phyloP scores from a whole-genome alignment of 2,113 vertebrate species.

The Osmerus eperlanus region DNA sequence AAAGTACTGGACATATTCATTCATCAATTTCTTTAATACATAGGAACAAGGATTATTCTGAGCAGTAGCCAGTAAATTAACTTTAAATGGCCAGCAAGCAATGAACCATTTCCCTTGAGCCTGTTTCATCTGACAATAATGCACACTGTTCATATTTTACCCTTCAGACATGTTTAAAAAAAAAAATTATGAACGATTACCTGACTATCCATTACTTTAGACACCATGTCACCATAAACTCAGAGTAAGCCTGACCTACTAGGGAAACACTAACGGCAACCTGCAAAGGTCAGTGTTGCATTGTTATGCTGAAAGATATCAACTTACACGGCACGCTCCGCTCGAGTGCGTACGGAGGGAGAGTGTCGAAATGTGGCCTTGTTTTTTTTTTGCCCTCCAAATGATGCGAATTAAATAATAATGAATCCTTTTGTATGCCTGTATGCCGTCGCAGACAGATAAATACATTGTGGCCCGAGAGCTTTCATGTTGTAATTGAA shows the following conservation, averaged over 20 bases:
- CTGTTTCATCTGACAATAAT: background rate
- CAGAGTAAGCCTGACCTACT: no score
- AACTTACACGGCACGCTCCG: background rate
- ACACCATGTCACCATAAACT: no score
- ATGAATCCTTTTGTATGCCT: conserved; percentile 20
- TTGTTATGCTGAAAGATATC: background rate
- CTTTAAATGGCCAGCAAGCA: background rate
- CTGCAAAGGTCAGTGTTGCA: background rate
- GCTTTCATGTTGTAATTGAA: conserved; percentile 73
- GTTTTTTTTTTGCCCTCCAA: conserved; percentile 8
- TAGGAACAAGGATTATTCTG: no score
- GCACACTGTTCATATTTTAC: background rate
- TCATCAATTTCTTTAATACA: no score
- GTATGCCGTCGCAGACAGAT: conserved; percentile 19
- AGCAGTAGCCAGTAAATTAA: no score
- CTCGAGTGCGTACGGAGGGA: background rate
- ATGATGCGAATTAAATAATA: conserved; percentile 28
- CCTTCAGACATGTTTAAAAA: no score
- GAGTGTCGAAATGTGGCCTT: background rate
- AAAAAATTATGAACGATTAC: no score
- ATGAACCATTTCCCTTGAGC: background rate
- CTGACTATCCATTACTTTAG: no score
- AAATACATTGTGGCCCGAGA: conserved; percentile 38
- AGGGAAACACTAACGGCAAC: background rate
- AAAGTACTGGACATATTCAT: no score